Evolutionary conservation across 1,140 invertebrate species (phyloP).

Genomic region (Stenopsyche tienmushanensis): DNA sequence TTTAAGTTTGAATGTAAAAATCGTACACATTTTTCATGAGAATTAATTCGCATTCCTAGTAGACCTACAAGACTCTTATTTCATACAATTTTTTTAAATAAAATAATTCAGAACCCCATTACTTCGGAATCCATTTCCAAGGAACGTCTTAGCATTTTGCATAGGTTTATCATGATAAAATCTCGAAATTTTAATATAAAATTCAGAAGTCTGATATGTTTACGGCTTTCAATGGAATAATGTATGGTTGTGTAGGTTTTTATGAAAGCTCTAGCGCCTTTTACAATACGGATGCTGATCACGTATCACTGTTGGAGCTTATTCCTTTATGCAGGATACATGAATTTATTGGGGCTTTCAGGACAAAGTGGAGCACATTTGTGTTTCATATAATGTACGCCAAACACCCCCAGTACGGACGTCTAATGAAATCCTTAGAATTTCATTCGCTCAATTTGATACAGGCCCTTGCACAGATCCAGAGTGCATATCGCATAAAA

Average conservation of each 20-base stretch:
- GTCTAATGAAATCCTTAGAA: slow-evolving; percentile 17
- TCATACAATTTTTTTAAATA: no score
- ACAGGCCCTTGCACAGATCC: no score
- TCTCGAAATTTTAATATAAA: background rate
- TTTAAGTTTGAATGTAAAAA: no score
- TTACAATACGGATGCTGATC: slow-evolving; percentile 23
- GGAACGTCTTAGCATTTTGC: no score
- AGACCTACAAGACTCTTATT: no score
- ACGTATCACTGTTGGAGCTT: slow-evolving; percentile 30
- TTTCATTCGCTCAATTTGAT: background rate
- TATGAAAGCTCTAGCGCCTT: slow-evolving; percentile 10
- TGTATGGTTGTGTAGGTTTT: slow-evolving; percentile 7
- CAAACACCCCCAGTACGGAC: background rate
- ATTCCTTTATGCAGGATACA: slow-evolving; percentile 35
- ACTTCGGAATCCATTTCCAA: no score
- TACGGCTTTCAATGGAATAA: slow-evolving; percentile 20
- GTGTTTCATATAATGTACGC: slow-evolving; percentile 23
- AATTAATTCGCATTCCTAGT: no score
- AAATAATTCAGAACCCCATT: no score
- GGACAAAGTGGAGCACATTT: slow-evolving; percentile 28
- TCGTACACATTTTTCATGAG: no score
- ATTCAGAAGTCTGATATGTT: slow-evolving; percentile 9
- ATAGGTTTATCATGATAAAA: no score
- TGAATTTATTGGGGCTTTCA: slow-evolving; percentile 32
- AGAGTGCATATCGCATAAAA: no score